Base-by-base conservation (phyloP, 2,888 invertebrate species). In the Nymphalis polychloros region DNA sequence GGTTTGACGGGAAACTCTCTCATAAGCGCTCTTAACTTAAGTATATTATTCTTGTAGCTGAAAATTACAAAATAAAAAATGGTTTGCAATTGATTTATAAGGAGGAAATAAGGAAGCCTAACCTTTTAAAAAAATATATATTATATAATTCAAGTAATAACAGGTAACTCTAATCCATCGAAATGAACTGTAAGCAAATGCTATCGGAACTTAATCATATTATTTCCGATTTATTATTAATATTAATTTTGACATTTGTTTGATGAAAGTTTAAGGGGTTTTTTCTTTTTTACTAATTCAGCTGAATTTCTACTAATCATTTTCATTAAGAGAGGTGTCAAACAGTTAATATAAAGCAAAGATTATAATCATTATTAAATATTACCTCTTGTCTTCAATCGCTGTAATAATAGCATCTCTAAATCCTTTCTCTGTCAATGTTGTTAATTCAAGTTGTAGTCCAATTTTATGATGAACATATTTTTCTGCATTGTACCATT, bases 401-500 rank as follows among this genome's bases (percentile, higher is more conserved):
- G 81, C 67, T 19, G 69, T 77, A 0, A 73, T 68, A 13, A 84
- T 81, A 6, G 83, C 74, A 7, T 75, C 63, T 48, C 68, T 78
- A 0, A 88, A 72, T 19, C 69, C 53, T 6, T 80, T 72, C 47
- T 80, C 81, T 0, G 77, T 79, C 0, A 87, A 31, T 0, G 77
- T 75, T 1, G 81, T 76, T 52, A 81, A 74, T 49, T 85, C 80
- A 0, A 89, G 67, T 46, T 73, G 73, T 1, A 81, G 35, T 1
- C 88, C 89, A 53, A 87, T 82, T 16, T 80, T 79, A 35, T 79
- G 71, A 71, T 73, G 64, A 0, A 77, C 76, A 67, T 81, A 84
- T 74, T 76, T 81, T 73, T 80, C 82, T 0, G 81, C 83, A 69
- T 89, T 89, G 16, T 76, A 81, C 74, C 80, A 84, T 71, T 90